Evolutionary conservation across 1,140 invertebrate genomes (phyloP).

Genomic region (Anoplolepis gracilipes): DNA sequence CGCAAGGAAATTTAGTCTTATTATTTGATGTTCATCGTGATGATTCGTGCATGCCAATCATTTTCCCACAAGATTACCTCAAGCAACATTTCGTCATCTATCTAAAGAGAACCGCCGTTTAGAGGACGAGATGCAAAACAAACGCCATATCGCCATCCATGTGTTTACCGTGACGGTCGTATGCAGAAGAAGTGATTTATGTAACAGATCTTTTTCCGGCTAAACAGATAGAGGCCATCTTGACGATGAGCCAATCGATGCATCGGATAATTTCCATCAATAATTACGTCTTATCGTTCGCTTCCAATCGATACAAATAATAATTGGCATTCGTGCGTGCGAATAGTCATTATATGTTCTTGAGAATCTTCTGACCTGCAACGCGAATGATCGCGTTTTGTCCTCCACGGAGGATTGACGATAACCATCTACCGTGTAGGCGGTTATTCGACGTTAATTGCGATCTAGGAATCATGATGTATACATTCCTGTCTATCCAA

Average conservation of each 20-base stretch:
- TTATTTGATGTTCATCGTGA: not conserved
- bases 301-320: conserved; percentile 61
- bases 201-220: conserved; percentile 64
- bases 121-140: conserved; percentile 12
- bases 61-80: not conserved
- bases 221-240: conserved; percentile 47
- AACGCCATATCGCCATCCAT: too few relatives aligned
- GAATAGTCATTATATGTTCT: not conserved
- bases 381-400: conserved; percentile 38
- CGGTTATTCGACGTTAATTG: conserved; percentile 23
- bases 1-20: not conserved
- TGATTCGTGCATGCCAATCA: not conserved
- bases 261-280: conserved; percentile 66
- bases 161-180: conserved; percentile 37
- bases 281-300: conserved; percentile 18
- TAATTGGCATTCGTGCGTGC: conserved; percentile 9
- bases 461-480: conserved; percentile 4
- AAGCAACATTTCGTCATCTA: not conserved
- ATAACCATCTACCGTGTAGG: conserved; percentile 57
- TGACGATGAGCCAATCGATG: conserved; percentile 61
- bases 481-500: not conserved
- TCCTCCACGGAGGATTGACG: conserved; percentile 43
- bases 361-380: conserved; percentile 64
- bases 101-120: not conserved
- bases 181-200: conserved; percentile 72